Base-by-base conservation (phyloP, 1,140 invertebrate species). In the Mizuhopecten yessoensis region DNA sequence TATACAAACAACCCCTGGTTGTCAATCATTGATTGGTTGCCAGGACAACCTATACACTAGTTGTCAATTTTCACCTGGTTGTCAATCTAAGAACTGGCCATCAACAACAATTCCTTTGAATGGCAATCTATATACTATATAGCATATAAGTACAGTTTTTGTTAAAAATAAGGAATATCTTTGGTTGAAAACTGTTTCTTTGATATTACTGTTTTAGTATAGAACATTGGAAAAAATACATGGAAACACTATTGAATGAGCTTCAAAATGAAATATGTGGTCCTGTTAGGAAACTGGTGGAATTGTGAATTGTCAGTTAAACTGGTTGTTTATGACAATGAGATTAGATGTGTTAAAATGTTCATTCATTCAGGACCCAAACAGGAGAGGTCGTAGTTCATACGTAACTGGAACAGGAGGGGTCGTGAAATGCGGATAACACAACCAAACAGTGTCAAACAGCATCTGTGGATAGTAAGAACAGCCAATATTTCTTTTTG, bases 131-230 rank as follows among this genome's bases (percentile, higher is more conserved):
- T 20, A 49, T 49, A 39, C 36, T 7, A 23, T 10, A 23, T 49
- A 49, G 45, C 20, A 9, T 49, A 49, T 49, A 5, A 20, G 45
- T 15, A n/a, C 3, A 5, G 11, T 75, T 29, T n/a, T 29, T 5
- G 11, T 29, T 75, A 0, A 7, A 75, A 2, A 75, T n/a, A n/a
- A 29, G 15, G 17, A 75, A 17, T 7, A 45, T 75, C 15, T 75
- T 75, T 29, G n/a, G 57, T 17, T 75, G 57, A 29, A 29, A 29
- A 29, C n/a, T n/a, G 57, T 75, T 29, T 75, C 23, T n/a, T 9
- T 75, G 17, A 75, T 29, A 75, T 75, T 75, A 75, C 57, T 29
- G n/a, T n/a, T 75, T 75, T 75, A n/a, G 57, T 75, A 75, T 29
- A 75, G 3, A 9, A 75, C n/a, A 29, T 7, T 29, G 23, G 17